These are phyloP conservation scores for Epizoanthus illoricatus DNA, from an alignment of 92 coral and sea anemone genomes.

Conservation along the genomic window DNA sequence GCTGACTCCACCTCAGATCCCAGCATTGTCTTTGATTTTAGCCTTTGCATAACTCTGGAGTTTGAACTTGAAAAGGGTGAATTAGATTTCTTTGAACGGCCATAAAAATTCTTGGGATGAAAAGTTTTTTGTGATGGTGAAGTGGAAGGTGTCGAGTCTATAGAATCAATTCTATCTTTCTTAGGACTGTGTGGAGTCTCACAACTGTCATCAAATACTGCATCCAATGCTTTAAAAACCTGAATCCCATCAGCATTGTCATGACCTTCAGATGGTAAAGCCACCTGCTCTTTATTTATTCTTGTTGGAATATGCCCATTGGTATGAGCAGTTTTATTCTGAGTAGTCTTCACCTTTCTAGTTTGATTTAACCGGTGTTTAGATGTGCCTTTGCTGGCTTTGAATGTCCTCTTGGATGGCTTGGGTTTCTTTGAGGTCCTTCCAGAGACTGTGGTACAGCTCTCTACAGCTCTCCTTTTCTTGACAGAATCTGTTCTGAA, in stretches of 20 bases:
- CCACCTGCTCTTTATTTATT: background rate
- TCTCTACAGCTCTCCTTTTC: conserved; percentile 9
- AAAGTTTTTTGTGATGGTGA: background rate
- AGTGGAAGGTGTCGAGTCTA: too few relatives aligned
- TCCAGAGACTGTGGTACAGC: conserved; percentile 12
- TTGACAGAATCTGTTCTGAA: background rate
- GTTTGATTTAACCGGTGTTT: background rate
- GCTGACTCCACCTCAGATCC: conserved; percentile 48
- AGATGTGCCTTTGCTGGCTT: background rate
- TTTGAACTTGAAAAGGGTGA: background rate
- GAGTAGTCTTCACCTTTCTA: background rate
- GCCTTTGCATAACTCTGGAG: background rate
- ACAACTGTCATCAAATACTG: too few relatives aligned
- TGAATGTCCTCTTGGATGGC: conserved; percentile 8
- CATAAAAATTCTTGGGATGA: conserved; percentile 27
- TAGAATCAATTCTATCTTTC: too few relatives aligned
- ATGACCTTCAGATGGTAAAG: background rate
- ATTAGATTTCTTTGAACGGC: background rate
- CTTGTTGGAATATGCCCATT: too few relatives aligned
- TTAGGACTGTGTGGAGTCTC: too few relatives aligned
- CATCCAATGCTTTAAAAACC: background rate
- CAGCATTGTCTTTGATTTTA: background rate
- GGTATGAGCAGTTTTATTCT: background rate
- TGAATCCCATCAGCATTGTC: conserved; percentile 11
- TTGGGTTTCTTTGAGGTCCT: background rate